Base-by-base conservation (phyloP, 2,797 vertebrate genomes). In the Miichthys miiuy region DNA sequence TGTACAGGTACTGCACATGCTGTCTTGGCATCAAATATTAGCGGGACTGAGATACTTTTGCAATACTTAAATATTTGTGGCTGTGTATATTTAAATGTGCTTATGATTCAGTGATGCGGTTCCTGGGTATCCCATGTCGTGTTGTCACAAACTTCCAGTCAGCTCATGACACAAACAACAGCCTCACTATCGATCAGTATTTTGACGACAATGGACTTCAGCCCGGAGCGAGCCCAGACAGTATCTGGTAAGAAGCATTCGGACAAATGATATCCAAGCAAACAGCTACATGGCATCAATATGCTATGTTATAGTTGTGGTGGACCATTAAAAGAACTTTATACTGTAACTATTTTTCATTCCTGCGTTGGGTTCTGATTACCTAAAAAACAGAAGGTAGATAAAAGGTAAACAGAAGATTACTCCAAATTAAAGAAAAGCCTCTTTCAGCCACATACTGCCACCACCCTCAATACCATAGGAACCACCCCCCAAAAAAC, bases 1-100 rank as follows among this genome's bases (percentile, higher is more conserved):
- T 97, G 96, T 52, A 94, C 96, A 94, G 96, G 96, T 96, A 94
- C 17, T 6, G 21, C 3, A 2, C 5, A 5, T 73, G 27, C 23
- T n/a, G 13, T 18, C 4, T 5, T 4, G 0, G 6, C n/a, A 30
- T 48, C 20, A 52, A 55, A 30, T 34, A 10, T 55, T 2, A 41
- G 0, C 8, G 20, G n/a, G 1, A 55, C 18, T 17, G 23, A 30
- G 5, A 21, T 2, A 8, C 25, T n/a, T 14, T n/a, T 21, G 18
- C 10, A 3, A 10, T 48, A 27, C 17, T 6, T 21, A 16, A 9
- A 27, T 61, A 17, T 72, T n/a, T 44, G 17, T 14, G 5, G n/a
- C 2, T 38, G 57, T 27, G 34, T 2, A 23, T 14, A 6, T 51
- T 20, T 25, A 50, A 20, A 42, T 48, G 51, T 60, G 66, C 18